These are phyloP conservation scores for Aleadryas rufinucha DNA, from an alignment of 2,113 vertebrate species.

Conservation along the genomic window DNA sequence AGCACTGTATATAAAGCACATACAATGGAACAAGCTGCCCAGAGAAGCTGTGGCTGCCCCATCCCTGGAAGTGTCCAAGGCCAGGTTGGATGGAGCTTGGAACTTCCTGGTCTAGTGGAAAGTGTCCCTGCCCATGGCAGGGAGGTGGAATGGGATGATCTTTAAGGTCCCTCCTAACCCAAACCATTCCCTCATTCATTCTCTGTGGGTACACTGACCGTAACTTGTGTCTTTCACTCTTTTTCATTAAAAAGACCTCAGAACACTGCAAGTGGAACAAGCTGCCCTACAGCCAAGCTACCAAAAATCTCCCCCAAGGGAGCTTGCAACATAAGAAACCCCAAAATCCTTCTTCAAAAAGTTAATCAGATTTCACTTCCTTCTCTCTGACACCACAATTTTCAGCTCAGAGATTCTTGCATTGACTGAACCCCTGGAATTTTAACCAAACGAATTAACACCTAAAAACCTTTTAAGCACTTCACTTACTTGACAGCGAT, in stretches of 20 bases:
- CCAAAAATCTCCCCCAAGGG: background rate
- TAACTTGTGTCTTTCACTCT: background rate
- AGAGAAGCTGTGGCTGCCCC: background rate
- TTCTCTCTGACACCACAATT: background rate
- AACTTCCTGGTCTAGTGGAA: rapidly evolving
- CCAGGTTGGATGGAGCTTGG: background rate
- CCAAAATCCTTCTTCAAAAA: background rate
- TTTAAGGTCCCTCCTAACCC: background rate
- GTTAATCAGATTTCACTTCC: background rate
- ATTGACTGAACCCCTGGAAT: background rate
- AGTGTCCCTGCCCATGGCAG: background rate
- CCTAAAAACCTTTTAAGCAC: background rate
- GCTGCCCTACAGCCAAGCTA: rapidly evolving
- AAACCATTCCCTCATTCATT: background rate
- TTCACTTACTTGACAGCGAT: background rate
- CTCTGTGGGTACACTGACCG: background rate
- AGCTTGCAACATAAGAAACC: background rate
- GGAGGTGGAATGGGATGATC: background rate
- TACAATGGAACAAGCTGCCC: background rate
- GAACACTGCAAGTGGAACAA: background rate
- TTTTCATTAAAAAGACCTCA: background rate
- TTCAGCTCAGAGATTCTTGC: background rate
- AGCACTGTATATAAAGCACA: background rate
- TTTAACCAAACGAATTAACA: background rate
- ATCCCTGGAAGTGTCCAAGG: background rate